Base-by-base conservation (phyloP, 2,797 vertebrate species). In the Arrhamphus sclerolepis region DNA sequence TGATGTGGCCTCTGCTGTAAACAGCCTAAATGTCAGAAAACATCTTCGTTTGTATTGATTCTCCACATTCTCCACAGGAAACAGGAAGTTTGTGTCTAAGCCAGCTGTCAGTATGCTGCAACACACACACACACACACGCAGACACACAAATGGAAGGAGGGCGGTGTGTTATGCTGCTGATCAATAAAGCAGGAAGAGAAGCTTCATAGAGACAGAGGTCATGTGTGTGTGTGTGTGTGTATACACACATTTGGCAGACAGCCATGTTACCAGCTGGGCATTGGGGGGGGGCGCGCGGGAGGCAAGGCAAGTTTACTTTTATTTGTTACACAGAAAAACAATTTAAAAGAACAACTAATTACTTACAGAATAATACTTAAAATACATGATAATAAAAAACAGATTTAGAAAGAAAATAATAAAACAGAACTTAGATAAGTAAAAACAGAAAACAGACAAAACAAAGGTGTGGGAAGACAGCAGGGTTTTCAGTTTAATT, bases 161-260 rank as follows among this genome's bases (percentile, higher is more conserved):
- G 48, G 16, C 1, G 4, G 49, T 26, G 55, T 55, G 71, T 56
- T 53, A 63, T 41, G 31, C 22, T 56, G 46, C 46, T 61, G 67
- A 72, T 77, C 65, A 40, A 77, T 72, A 65, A 24, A 61, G 39
- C 21, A 65, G 56, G 65, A 77, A 65, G 65, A 49, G 60, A 48
- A 20, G 75, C 56, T 65, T 64, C 56, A 65, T 56, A 28, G 50
- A 61, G 40, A 41, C 39, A 13, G 46, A 61, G 74, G 67, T 76
- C 67, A 76, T 49, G 62, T 55, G 46, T 24, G 38, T 21, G 13
- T 49, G 43, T 17, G 5, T n/a, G 9, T 29, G 41, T 66, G 48
- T 51, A 22, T 26, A 21, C 21, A n/a, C n/a, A 9, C 7, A 5
- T 9, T 28, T 48, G 56, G 56, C 50, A 53, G 22, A 34, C 42